phyloP scores from a whole-genome alignment of 2,888 invertebrate species.

The Papilio gigon region DNA sequence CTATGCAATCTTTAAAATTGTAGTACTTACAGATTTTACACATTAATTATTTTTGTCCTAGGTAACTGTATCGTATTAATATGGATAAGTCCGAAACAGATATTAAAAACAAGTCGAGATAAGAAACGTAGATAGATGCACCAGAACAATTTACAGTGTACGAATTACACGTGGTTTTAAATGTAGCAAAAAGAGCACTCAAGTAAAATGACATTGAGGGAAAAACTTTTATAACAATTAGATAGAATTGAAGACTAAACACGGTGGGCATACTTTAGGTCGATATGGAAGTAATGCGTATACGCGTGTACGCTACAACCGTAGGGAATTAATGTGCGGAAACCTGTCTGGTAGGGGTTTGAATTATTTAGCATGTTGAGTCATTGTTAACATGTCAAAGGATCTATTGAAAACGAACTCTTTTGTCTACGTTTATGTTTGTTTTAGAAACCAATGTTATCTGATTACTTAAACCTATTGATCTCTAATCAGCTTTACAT shows the following conservation, averaged over 20 bases:
- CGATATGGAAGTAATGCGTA: conserved; percentile 1
- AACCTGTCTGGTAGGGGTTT: neutral
- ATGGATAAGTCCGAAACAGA: too few relatives aligned
- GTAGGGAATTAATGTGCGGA: neutral
- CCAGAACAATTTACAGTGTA: neutral
- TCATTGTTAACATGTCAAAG: neutral
- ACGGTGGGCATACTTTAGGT: neutral
- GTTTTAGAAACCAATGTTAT: neutral
- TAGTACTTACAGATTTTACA: neutral
- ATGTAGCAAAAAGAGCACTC: neutral
- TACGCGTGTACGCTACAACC: neutral
- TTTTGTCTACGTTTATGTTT: neutral
- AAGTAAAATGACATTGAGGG: conserved; percentile 2
- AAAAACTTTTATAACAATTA: neutral
- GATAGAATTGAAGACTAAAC: neutral
- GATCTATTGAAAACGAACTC: neutral
- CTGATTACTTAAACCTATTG: neutral
- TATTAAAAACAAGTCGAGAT: too few relatives aligned
- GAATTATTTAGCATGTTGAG: neutral
- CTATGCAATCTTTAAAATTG: conserved; percentile 25
- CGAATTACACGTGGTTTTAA: neutral
- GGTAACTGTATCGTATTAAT: too few relatives aligned
- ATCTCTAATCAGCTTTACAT: neutral
- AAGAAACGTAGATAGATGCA: neutral
- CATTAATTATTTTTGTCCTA: too few relatives aligned